phyloP scores from a whole-genome alignment of 2,888 invertebrate species.

The Ceraclea dissimilis region DNA sequence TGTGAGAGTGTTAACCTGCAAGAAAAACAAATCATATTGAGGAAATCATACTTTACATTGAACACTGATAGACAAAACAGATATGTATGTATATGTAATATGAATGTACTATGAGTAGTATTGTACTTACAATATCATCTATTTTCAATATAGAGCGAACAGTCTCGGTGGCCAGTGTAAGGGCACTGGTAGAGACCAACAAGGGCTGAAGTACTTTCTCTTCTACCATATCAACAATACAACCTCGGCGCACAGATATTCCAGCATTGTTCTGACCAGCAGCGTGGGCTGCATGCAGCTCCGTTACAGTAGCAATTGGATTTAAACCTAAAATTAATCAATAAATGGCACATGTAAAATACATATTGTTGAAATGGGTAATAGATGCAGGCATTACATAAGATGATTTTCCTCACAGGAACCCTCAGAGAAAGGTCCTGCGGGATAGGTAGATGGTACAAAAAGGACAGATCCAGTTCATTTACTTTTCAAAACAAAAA shows the following conservation, averaged over 20 bases:
- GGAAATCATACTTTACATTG: no score
- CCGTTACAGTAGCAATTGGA: constrained; percentile 93
- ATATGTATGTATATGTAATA: constrained; percentile 1
- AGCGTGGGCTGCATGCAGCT: constrained; percentile 89
- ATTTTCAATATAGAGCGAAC: constrained; percentile 97
- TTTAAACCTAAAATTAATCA: constrained; percentile 58
- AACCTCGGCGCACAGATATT: constrained; percentile 94
- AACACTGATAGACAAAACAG: no score
- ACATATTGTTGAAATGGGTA: no score
- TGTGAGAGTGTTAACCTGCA: constrained; percentile 19
- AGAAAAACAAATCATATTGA: no score
- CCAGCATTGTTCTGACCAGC: constrained; percentile 80
- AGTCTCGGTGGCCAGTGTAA: constrained; percentile 92
- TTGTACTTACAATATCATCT: constrained; percentile 86
- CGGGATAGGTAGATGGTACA: no score
- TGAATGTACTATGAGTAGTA: neutral
- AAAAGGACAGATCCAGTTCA: no score
- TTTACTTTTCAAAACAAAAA: no score
- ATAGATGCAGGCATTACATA: no score
- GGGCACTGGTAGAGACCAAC: constrained; percentile 87
- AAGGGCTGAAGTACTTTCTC: constrained; percentile 98
- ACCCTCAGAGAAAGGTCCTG: no score
- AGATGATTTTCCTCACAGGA: no score
- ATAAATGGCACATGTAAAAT: constrained; percentile 8
- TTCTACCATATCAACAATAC: constrained; percentile 92